Conservation (phyloP, 2,797 vertebrate species). For the Enteromius treurensis region DNA sequence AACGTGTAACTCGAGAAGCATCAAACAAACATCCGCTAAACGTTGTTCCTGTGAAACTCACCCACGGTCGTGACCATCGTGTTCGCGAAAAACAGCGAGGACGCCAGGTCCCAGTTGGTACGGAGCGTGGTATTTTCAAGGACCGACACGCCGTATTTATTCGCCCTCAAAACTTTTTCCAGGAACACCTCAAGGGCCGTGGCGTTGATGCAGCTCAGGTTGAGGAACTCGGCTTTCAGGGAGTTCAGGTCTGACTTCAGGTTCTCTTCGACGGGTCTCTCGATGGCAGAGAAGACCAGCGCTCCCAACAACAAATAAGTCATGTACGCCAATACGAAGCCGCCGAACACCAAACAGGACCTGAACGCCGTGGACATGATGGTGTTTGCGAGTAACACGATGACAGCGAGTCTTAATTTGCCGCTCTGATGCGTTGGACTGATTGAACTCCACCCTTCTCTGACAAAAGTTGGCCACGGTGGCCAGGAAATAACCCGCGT, state of each 20-base stretch:
- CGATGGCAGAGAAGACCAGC: constrained; percentile 84
- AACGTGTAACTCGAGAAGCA: not conserved
- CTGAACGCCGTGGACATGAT: constrained; percentile 69
- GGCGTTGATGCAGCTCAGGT: constrained; percentile 80
- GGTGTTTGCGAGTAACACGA: not conserved
- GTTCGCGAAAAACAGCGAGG: constrained; percentile 90
- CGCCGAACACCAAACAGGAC: constrained; percentile 78
- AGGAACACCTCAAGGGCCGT: constrained; percentile 81
- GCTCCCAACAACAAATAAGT: constrained; percentile 86
- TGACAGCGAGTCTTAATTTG: not conserved
- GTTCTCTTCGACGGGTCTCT: constrained; percentile 82
- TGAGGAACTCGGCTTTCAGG: constrained; percentile 80
- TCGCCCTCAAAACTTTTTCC: constrained; percentile 77
- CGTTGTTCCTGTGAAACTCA: constrained; percentile 68
- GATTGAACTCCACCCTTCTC: constrained; percentile 70
- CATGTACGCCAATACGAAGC: constrained; percentile 78
- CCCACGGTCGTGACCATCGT: constrained; percentile 91
- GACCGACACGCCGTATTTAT: constrained; percentile 82
- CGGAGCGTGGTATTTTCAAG: constrained; percentile 72
- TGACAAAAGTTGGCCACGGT: not conserved
- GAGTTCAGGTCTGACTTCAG: constrained; percentile 76
- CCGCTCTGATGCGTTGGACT: not conserved
- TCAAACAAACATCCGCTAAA: not conserved
- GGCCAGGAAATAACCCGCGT: constrained; percentile 43
- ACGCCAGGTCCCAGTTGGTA: constrained; percentile 87